These are phyloP conservation scores for Stramonita haemastoma DNA, from an alignment of 2,888 invertebrate species.

Conservation along the genomic window DNA sequence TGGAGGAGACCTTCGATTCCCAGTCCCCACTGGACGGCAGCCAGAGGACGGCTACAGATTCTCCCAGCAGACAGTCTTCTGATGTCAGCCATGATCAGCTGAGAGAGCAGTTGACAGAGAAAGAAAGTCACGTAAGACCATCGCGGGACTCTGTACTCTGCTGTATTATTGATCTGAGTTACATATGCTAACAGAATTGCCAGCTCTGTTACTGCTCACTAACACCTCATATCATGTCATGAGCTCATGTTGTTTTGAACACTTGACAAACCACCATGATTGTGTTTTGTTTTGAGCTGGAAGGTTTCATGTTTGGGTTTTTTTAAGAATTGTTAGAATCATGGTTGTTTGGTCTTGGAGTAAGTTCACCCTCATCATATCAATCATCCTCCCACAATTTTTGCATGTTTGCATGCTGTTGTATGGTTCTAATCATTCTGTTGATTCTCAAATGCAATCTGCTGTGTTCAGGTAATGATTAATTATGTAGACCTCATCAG, in stretches of 20 bases:
- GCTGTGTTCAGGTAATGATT: slow-evolving; percentile 23
- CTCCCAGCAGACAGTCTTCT: not conserved
- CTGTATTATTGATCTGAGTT: slow-evolving; percentile 26
- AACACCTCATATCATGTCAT: slow-evolving; percentile 6
- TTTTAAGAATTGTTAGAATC: slow-evolving; percentile 12
- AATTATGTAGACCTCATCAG: not conserved
- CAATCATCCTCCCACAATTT: not conserved
- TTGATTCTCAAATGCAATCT: slow-evolving; percentile 27
- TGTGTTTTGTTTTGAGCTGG: not conserved
- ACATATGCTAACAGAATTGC: slow-evolving; percentile 36
- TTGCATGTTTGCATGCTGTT: slow-evolving; percentile 32
- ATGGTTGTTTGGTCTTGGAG: slow-evolving; percentile 27
- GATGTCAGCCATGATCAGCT: slow-evolving; percentile 26
- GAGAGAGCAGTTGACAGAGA: slow-evolving; percentile 29
- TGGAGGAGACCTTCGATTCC: slow-evolving; percentile 14
- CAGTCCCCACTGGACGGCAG: slow-evolving; percentile 8
- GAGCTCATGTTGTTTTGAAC: not conserved
- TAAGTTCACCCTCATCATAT: not conserved
- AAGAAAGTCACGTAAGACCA: slow-evolving; percentile 36
- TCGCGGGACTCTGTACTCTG: slow-evolving; percentile 23
- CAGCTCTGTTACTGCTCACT: not conserved
- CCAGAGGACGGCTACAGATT: not conserved
- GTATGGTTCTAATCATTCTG: slow-evolving; percentile 13
- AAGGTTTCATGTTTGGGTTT: not conserved
- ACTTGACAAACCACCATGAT: slow-evolving; percentile 29